These are phyloP conservation scores for Anthoscopus minutus DNA, from an alignment of 2,113 vertebrate species.

Conservation along the genomic window DNA sequence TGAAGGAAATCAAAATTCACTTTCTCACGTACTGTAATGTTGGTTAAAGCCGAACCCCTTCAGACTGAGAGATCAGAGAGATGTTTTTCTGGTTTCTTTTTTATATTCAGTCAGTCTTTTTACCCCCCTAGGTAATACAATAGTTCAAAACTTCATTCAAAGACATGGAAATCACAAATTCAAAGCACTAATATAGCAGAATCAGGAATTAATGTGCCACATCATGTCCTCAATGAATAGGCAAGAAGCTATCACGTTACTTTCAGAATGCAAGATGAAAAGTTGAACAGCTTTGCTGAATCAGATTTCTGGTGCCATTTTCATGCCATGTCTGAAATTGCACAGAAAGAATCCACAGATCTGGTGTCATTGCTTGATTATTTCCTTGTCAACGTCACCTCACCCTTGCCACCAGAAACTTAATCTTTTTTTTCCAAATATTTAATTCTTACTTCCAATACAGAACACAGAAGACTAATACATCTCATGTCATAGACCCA, in stretches of 20 bases:
- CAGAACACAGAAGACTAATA: neutral
- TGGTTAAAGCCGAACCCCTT: neutral
- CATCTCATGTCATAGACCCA: neutral
- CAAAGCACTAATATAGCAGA: neutral
- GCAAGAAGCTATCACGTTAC: neutral
- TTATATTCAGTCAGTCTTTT: neutral
- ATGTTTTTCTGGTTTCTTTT: neutral
- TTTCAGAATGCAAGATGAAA: neutral
- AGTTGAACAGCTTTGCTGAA: neutral
- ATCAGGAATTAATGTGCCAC: neutral
- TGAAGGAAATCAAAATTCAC: neutral
- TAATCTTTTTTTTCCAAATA: neutral
- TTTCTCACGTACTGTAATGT: neutral
- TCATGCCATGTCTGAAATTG: rapidly evolving
- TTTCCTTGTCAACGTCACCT: neutral
- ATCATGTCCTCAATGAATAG: neutral
- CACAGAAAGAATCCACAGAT: neutral
- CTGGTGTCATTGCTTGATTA: neutral
- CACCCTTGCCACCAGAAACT: neutral
- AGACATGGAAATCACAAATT: neutral
- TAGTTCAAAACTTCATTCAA: neutral
- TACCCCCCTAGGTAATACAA: neutral
- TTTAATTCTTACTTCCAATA: neutral
- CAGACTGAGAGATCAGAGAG: neutral
- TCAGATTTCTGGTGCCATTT: neutral